Percentiles rank a stretch among this genome's conserved stretches.
These are phyloP conservation scores for Sitta carolinensis DNA, from an alignment of 2,797 vertebrate genomes.

Conservation along the genomic window DNA sequence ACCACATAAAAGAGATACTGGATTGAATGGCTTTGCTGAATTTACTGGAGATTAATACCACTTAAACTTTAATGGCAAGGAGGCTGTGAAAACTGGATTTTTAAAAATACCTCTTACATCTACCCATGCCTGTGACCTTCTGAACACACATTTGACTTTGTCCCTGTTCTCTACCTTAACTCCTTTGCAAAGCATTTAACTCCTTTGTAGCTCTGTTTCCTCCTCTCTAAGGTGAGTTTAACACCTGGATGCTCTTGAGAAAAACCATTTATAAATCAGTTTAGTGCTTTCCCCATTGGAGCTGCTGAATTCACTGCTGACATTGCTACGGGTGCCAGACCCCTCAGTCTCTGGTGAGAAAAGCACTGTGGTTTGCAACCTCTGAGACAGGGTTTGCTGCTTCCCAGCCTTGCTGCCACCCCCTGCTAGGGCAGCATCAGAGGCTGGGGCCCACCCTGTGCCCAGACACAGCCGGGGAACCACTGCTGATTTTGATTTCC, in stretches of 20 bases:
- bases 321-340: rapidly evolving
- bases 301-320: background rate
- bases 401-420: background rate
- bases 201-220: background rate
- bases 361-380: background rate
- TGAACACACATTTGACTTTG: background rate
- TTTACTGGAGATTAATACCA: slow-evolving; percentile 30
- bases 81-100: slow-evolving; percentile 14
- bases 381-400: background rate
- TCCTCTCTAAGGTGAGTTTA: background rate
- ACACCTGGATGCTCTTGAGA: background rate
- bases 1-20: slow-evolving; percentile 41
- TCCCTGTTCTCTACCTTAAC: background rate
- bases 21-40: slow-evolving; percentile 11
- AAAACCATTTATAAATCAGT: background rate
- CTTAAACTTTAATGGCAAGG: slow-evolving; percentile 24
- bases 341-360: background rate
- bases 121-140: background rate
- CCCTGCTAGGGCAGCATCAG: background rate
- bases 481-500: background rate
- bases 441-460: background rate
- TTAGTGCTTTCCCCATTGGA: background rate
- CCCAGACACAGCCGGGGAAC: background rate
- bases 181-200: background rate
- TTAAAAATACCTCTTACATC: background rate